Conservation (phyloP, 2,113 vertebrate species). For the Apus apus region DNA sequence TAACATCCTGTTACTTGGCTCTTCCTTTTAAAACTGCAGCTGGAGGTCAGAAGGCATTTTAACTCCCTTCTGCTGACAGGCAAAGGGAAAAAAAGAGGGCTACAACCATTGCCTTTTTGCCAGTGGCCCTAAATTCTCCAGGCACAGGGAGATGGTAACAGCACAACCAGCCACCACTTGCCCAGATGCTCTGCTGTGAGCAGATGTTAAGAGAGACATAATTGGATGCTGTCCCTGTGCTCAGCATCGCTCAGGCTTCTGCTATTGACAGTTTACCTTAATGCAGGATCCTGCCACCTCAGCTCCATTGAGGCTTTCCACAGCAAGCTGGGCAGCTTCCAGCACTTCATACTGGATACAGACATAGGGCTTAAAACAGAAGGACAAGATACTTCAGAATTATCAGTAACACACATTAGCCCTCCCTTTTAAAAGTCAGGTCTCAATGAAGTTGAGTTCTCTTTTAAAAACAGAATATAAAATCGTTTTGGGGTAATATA, state of each 20-base stretch:
- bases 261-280: conserved; percentile 58
- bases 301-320: conserved; percentile 76
- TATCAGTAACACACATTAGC: not conserved
- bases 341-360: conserved; percentile 82
- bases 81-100: not conserved
- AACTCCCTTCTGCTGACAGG: not conserved
- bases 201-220: rapidly evolving
- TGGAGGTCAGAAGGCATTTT: not conserved
- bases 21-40: not conserved
- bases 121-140: not conserved
- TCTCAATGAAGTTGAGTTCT: not conserved
- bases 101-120: not conserved
- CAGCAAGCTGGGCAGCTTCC: conserved; percentile 86
- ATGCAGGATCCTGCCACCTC: conserved; percentile 68
- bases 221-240: not conserved
- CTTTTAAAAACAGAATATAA: not conserved
- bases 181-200: not conserved
- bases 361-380: conserved; percentile 80
- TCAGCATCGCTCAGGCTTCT: not conserved
- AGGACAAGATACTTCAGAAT: not conserved
- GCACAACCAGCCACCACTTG: not conserved
- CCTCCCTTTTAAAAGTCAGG: not conserved
- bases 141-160: not conserved
- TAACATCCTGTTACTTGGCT: not conserved
- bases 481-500: not conserved